Conservation (phyloP, 2,113 vertebrate genomes). For the Dromiciops gliroides region DNA sequence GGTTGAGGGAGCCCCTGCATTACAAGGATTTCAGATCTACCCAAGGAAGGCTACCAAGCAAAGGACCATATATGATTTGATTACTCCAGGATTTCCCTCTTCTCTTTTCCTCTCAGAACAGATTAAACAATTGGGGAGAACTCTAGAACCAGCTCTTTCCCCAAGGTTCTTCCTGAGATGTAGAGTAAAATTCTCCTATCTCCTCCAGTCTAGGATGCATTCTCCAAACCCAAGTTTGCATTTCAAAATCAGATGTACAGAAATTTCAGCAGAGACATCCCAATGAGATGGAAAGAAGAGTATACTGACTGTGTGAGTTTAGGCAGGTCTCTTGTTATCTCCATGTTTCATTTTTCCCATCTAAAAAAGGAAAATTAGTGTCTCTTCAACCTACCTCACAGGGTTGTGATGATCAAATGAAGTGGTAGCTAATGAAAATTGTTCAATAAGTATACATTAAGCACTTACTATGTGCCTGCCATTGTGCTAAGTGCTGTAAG, state of each 20-base stretch:
- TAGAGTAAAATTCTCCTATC: not conserved
- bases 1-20: no score
- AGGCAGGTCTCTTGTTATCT: not conserved
- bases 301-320: not conserved
- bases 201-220: not conserved
- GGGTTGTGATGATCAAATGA: not conserved
- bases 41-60: no score
- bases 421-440: not conserved
- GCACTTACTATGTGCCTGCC: not conserved
- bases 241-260: not conserved
- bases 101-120: not conserved
- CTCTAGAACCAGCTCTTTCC: not conserved
- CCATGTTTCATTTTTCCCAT: not conserved
- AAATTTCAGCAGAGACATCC: not conserved
- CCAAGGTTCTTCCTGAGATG: not conserved
- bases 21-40: no score
- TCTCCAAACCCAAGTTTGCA: not conserved
- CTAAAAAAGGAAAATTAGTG: not conserved
- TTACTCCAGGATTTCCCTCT: no score
- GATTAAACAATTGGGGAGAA: not conserved
- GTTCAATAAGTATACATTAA: not conserved
- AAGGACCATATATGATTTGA: no score
- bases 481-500: not conserved
- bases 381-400: not conserved
- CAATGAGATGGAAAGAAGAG: not conserved